A percentile compares a stretch with the other conserved stretches of the same genome.
These are phyloP conservation scores for Holacanthus passer DNA, from an alignment of 2,113 vertebrate species.

Conservation along the genomic window DNA sequence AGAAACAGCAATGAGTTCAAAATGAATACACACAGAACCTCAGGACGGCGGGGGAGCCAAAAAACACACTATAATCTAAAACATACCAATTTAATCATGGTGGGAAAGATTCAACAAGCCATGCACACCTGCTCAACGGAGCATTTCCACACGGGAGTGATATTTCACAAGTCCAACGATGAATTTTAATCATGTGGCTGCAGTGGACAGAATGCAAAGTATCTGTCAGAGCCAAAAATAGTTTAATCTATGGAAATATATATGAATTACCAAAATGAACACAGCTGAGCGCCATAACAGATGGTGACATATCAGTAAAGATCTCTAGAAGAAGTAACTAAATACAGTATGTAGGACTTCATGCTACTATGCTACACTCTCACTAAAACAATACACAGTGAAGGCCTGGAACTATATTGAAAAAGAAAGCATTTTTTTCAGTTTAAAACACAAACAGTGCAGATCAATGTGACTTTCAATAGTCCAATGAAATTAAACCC, in stretches of 20 bases:
- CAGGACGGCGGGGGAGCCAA: constrained; percentile 66
- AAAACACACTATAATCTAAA: constrained; percentile 78
- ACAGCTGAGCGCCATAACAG: constrained; percentile 37
- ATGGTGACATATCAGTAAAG: constrained; percentile 47
- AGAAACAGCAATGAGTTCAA: constrained; percentile 60
- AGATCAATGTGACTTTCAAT: background rate
- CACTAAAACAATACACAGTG: background rate
- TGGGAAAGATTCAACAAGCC: constrained; percentile 62
- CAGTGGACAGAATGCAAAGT: constrained; percentile 55
- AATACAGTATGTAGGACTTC: constrained; percentile 14
- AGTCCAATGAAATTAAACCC: no score
- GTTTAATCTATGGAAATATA: constrained; percentile 50
- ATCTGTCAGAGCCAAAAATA: constrained; percentile 50
- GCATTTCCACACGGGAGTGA: constrained; percentile 57
- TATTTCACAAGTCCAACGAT: constrained; percentile 57
- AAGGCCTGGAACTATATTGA: background rate
- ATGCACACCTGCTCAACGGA: constrained; percentile 75
- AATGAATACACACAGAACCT: constrained; percentile 68
- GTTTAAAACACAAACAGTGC: background rate
- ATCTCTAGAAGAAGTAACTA: constrained; percentile 33
- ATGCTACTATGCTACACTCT: constrained; percentile 27
- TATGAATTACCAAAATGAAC: constrained; percentile 32
- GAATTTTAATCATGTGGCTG: constrained; percentile 66
- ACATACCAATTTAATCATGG: constrained; percentile 74
- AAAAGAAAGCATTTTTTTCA: background rate